Evolutionary conservation across 2,113 vertebrate genomes (phyloP), one percentile per base, ranked within the genome.

Genomic region (Antechinus flavipes): DNA sequence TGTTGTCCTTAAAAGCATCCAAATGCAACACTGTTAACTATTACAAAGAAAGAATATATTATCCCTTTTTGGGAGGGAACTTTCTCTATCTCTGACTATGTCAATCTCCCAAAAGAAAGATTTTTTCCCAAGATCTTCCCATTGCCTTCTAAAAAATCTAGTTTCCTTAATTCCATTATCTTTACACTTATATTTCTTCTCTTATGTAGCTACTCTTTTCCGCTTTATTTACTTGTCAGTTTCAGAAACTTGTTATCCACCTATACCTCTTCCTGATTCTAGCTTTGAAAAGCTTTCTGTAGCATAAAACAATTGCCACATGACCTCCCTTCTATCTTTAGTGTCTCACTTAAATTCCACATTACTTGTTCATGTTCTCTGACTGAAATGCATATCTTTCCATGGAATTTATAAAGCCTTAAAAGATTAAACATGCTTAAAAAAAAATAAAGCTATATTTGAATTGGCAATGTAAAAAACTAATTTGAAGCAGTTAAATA

Each of bases 61-160:
- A 24, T 91, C 94, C 46, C 68, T 91, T 49, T 49, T 49, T 49
- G 4, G 49, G 49, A 8, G 49, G 6, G 49, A 5, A 47, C 49
- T 49, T 7, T 49, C 35, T 76, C 68, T 22, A 76, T 89, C n/a
- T 93, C 56, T 55, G 22, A 89, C 26, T 14, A 9, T 91, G 26
- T 89, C 53, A 94, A 30, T 94, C 23, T 9, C 91, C 89, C 22
- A 91, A 95, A 54, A 76, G 16, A 42, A 95, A 93, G 93, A 93
- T 1, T 0, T 2, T 46, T 76, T 42, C 6, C 7, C 23, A 76
- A 96, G 27, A 0, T 14, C 24, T 95, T 84, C 58, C 89, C 52
- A 84, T 89, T 54, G 90, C 6, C 46, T 96, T 3, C 27, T 94
- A 95, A 97, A 91, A 93, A 97, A 95, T 94, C 52, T 91, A 92